Conservation (phyloP, 2,888 invertebrate genomes). For the Crocallis elinguaria region DNA sequence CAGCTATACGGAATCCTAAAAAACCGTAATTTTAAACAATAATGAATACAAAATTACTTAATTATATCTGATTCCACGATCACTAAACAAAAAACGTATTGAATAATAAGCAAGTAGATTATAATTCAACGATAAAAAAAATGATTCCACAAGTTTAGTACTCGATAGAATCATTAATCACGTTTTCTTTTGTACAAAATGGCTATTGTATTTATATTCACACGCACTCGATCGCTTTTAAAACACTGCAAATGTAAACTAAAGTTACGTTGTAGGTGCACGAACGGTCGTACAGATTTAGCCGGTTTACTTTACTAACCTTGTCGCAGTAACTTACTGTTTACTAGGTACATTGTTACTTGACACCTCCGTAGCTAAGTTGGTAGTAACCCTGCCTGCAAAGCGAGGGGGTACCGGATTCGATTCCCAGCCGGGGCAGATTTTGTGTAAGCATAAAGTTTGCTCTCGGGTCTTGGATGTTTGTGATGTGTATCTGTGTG, state of each 20-base stretch:
- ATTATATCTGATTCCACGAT: not conserved
- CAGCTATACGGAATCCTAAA: no score
- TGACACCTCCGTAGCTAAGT: no score
- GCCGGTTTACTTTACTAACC: not conserved
- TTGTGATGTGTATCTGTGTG: no score
- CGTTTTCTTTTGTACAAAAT: conserved; percentile 29
- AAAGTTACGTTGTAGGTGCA: conserved; percentile 2
- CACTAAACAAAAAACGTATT: not conserved
- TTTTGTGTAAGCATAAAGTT: no score
- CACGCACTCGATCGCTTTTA: conserved; percentile 29
- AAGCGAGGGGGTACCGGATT: no score
- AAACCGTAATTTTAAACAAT: not conserved
- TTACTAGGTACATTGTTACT: no score
- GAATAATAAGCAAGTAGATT: conserved; percentile 7
- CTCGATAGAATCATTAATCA: conserved; percentile 17
- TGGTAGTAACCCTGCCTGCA: no score
- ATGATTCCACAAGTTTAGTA: conserved; percentile 4
- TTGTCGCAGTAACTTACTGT: no score
- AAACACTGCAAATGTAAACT: conserved; percentile 18
- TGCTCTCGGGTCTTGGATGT: no score
- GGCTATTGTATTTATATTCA: conserved; percentile 33
- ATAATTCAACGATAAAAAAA: conserved; percentile 9
- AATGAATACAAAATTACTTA: not conserved
- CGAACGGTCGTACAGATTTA: no score
- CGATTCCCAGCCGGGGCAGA: no score